A percentile compares a stretch with the other conserved stretches of the same genome.
These are phyloP conservation scores for Sebastes oblongus DNA, from an alignment of 2,797 vertebrate genomes.

Conservation along the genomic window DNA sequence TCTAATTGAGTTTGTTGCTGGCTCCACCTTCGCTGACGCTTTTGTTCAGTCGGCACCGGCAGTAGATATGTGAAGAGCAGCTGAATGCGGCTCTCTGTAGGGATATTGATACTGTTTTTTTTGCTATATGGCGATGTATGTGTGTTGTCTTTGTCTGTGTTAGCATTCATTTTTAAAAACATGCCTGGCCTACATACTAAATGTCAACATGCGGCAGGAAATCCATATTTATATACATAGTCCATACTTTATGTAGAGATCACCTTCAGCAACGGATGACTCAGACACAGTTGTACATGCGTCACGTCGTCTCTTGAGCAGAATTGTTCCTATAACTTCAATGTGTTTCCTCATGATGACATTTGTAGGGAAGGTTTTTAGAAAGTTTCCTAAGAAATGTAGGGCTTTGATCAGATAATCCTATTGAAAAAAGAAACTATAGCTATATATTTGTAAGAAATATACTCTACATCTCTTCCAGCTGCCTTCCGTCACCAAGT, in stretches of 20 bases:
- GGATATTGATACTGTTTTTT: constrained; percentile 45
- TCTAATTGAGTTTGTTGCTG: constrained; percentile 81
- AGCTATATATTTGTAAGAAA: not conserved
- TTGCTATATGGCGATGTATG: not conserved
- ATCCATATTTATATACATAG: constrained; percentile 10
- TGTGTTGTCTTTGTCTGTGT: constrained; percentile 12
- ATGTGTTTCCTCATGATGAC: not conserved
- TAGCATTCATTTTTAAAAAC: constrained; percentile 5
- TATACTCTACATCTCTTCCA: not conserved
- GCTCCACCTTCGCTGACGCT: constrained; percentile 65
- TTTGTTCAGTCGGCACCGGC: constrained; percentile 65
- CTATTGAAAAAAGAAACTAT: not conserved
- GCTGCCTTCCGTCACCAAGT: not conserved
- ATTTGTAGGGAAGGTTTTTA: not conserved
- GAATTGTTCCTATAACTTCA: not conserved
- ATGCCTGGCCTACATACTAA: constrained; percentile 11
- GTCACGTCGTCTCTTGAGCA: not conserved
- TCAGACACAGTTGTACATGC: not conserved
- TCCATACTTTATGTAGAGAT: not conserved
- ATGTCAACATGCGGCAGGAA: constrained; percentile 31
- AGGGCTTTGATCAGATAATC: not conserved
- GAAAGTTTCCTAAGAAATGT: not conserved
- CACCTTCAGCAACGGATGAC: not conserved
- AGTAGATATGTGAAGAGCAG: constrained; percentile 63
- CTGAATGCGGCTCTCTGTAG: constrained; percentile 43